These are phyloP conservation scores for Cherax quadricarinatus DNA, from an alignment of 1,140 invertebrate species.

Conservation along the genomic window DNA sequence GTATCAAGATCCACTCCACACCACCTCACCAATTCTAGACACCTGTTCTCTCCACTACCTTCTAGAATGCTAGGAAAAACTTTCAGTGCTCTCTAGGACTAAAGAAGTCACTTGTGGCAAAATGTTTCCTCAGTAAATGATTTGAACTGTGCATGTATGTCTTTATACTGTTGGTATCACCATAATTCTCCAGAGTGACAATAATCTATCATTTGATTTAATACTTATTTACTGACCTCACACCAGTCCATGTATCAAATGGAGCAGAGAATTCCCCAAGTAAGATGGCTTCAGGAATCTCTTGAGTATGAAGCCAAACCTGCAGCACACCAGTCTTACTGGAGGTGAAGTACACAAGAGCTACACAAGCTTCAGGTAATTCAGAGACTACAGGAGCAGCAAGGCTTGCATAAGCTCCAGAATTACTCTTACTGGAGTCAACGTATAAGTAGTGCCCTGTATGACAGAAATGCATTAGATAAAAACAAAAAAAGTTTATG, in stretches of 20 bases:
- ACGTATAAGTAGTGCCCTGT: constrained; percentile 57
- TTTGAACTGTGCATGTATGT: too few relatives aligned
- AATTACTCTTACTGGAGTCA: neutral
- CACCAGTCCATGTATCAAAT: constrained; percentile 40
- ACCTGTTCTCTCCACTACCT: too few relatives aligned
- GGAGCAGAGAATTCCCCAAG: constrained; percentile 43
- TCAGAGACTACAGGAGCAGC: constrained; percentile 28
- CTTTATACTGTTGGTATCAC: too few relatives aligned
- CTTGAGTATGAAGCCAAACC: constrained; percentile 27
- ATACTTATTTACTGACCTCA: constrained; percentile 26
- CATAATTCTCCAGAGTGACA: too few relatives aligned
- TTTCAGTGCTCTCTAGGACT: too few relatives aligned
- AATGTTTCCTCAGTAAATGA: too few relatives aligned
- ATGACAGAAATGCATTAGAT: neutral
- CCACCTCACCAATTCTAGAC: too few relatives aligned
- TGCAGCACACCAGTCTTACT: neutral
- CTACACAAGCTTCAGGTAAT: constrained; percentile 61
- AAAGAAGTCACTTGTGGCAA: too few relatives aligned
- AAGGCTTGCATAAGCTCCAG: constrained; percentile 37
- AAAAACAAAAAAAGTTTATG: neutral
- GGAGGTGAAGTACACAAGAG: constrained; percentile 46
- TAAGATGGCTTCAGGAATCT: constrained; percentile 6
- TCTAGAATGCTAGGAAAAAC: too few relatives aligned
- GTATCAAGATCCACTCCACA: too few relatives aligned
- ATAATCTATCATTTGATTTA: too few relatives aligned